Evolutionary conservation across 2,113 vertebrate species (phyloP).

Genomic region (Paramormyrops kingsleyae): DNA sequence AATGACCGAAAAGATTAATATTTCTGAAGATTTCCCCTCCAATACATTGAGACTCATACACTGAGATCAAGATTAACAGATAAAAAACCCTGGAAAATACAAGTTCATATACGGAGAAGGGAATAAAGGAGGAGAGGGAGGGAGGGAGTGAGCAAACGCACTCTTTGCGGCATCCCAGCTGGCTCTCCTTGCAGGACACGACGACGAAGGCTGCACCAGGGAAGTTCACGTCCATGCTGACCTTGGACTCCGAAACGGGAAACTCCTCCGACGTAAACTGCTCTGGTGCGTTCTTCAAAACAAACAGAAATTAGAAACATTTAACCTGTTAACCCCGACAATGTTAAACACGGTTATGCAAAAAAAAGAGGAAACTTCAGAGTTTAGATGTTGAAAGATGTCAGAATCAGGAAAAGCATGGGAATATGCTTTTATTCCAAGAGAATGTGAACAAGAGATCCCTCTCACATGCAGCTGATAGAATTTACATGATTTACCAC

Average conservation of each 20-base stretch:
- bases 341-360: background rate
- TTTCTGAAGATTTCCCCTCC: background rate
- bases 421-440: background rate
- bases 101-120: background rate
- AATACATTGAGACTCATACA: background rate
- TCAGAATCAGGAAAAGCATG: background rate
- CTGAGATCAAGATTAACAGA: background rate
- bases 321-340: slow-evolving; percentile 21
- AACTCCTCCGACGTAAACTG: slow-evolving; percentile 95
- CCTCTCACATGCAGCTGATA: background rate
- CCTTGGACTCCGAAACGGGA: slow-evolving; percentile 87
- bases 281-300: slow-evolving; percentile 78
- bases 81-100: background rate
- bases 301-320: slow-evolving; percentile 22
- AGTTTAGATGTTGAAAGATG: background rate
- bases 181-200: slow-evolving; percentile 92
- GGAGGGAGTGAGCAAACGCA: slow-evolving; percentile 50
- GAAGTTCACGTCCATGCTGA: slow-evolving; percentile 95
- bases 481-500: background rate
- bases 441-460: background rate
- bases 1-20: background rate
- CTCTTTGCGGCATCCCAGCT: slow-evolving; percentile 93
- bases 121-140: background rate
- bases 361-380: background rate
- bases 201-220: slow-evolving; percentile 91